Conservation (phyloP, 53 echinoderm and acorn worm genomes). For the Pentamera pediparva region DNA sequence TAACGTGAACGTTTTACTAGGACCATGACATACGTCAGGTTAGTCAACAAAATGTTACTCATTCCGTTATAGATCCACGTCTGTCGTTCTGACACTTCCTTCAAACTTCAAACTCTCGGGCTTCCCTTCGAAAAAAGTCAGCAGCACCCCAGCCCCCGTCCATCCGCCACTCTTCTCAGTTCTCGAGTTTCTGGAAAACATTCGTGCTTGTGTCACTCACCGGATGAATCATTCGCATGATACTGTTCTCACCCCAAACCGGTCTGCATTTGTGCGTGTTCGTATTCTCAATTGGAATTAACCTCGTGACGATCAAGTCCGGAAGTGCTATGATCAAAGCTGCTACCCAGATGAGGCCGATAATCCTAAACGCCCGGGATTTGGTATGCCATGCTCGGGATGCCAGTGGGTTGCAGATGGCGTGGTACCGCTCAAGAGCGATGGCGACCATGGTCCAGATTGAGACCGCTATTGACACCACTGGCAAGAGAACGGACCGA, state of each 20-base stretch:
- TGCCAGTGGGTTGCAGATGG: slow-evolving; percentile 85
- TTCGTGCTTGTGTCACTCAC: not conserved
- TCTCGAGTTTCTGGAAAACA: no score
- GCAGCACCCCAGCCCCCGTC: no score
- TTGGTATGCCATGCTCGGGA: slow-evolving; percentile 96
- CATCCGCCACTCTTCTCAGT: no score
- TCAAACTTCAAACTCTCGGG: no score
- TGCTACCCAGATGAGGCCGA: slow-evolving; percentile 58
- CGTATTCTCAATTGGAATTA: slow-evolving; percentile 4
- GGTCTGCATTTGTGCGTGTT: slow-evolving; percentile 1
- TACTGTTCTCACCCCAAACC: not conserved
- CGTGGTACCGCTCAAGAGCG: slow-evolving; percentile 88
- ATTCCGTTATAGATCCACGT: not conserved
- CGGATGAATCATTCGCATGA: not conserved
- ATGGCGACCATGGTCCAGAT: slow-evolving; percentile 98
- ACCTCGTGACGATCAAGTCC: slow-evolving; percentile 48
- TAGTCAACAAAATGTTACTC: no score
- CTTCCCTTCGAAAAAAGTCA: no score
- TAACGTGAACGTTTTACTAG: no score
- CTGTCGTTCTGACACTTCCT: no score
- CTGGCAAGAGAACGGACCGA: slow-evolving; percentile 21
- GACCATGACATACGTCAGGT: no score
- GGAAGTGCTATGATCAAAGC: slow-evolving; percentile 59
- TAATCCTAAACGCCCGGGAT: slow-evolving; percentile 77
- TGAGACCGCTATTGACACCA: slow-evolving; percentile 74